A percentile compares a stretch with the other conserved stretches of the same genome.
Conservation (phyloP, 1,140 invertebrate species). For the Holotrichia oblita region DNA sequence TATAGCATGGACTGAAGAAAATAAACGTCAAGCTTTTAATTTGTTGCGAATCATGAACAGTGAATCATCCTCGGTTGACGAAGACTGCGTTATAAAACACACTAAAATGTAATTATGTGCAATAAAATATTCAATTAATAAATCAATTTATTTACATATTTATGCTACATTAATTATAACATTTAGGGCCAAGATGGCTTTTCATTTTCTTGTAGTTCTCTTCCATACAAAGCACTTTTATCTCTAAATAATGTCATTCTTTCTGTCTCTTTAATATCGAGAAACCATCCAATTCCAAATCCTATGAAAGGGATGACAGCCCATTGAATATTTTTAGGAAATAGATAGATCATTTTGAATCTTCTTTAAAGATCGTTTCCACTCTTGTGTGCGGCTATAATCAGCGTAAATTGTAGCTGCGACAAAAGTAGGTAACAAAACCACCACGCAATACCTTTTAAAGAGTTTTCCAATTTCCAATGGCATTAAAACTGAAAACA, state of each 20-base stretch:
- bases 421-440: constrained; percentile 71
- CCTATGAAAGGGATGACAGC: constrained; percentile 65
- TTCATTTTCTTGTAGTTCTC: constrained; percentile 70
- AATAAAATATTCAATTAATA: constrained; percentile 20
- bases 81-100: constrained; percentile 13
- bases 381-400: constrained; percentile 73
- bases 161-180: constrained; percentile 13
- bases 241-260: constrained; percentile 78
- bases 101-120: constrained; percentile 32
- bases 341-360: constrained; percentile 62
- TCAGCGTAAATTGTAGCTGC: constrained; percentile 71
- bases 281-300: constrained; percentile 68
- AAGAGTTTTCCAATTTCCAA: constrained; percentile 58
- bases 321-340: constrained; percentile 56
- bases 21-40: constrained; percentile 63
- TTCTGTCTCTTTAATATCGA: constrained; percentile 74
- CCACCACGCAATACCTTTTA: constrained; percentile 68
- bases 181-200: constrained; percentile 73
- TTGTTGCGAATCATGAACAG: constrained; percentile 62
- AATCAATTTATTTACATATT: constrained; percentile 28
- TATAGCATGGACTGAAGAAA: constrained; percentile 62
- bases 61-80: background rate
- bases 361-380: constrained; percentile 65
- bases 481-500: constrained; percentile 12
- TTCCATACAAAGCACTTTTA: constrained; percentile 78